Percentiles rank a stretch among this genome's conserved stretches.
phyloP scores from a whole-genome alignment of 1,140 invertebrate species.

The Drosophila carrolli region DNA sequence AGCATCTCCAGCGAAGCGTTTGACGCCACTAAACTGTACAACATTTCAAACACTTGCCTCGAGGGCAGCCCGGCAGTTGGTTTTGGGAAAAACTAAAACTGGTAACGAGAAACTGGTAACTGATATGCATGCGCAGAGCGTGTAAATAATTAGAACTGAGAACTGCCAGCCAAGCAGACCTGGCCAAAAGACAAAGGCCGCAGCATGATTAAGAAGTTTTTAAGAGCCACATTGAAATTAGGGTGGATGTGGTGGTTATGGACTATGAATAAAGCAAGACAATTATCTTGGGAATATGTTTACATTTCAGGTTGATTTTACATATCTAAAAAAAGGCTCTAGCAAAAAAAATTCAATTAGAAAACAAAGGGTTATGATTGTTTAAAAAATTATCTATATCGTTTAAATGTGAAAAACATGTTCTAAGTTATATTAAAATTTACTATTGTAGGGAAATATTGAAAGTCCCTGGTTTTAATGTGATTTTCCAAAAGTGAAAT shows the following conservation, averaged over 20 bases:
- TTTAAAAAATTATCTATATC: too few species aligned
- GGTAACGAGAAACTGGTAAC: slow-evolving; percentile 64
- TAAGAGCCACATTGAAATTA: slow-evolving; percentile 2
- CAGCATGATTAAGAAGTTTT: slow-evolving; percentile 70
- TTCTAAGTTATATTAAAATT: too few species aligned
- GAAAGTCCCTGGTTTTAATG: too few species aligned
- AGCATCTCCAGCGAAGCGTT: slow-evolving; percentile 69
- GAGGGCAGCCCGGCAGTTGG: slow-evolving; percentile 55
- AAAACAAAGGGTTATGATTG: too few species aligned
- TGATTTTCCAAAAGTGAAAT: too few species aligned
- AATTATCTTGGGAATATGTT: too few species aligned
- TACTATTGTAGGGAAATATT: too few species aligned
- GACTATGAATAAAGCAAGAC: too few species aligned
- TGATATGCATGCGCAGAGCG: slow-evolving; percentile 77
- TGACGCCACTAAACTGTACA: slow-evolving; percentile 76
- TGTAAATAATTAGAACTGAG: slow-evolving; percentile 76
- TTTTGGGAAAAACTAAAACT: slow-evolving; percentile 39
- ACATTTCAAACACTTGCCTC: slow-evolving; percentile 76
- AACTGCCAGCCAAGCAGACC: slow-evolving; percentile 30
- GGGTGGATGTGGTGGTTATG: not conserved
- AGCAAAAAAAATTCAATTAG: too few species aligned
- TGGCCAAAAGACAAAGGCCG: slow-evolving; percentile 35
- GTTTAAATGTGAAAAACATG: too few species aligned
- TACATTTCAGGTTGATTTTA: too few species aligned
- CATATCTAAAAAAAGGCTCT: too few species aligned